Evolutionary conservation across 1,140 invertebrate genomes (phyloP), one percentile per base, ranked within the genome.

Genomic region (Armadillidium nasatum): DNA sequence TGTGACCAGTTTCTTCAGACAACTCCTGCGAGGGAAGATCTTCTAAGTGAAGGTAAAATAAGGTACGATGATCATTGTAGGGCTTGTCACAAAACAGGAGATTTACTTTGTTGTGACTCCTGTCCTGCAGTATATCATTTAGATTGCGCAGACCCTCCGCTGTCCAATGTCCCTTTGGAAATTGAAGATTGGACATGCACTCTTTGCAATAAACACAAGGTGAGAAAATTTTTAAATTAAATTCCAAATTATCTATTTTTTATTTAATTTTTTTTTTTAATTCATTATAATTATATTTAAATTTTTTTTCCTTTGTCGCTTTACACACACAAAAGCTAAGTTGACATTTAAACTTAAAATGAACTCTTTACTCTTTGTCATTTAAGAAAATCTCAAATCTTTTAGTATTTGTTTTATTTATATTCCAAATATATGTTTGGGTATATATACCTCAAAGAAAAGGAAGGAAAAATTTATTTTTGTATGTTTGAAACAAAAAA

Each of bases 71-170:
- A 97, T 84, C 94, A 97, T 84, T 98, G 95, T 84, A 88, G 96
- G 83, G 90, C 93, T 67, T 99, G 97, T 85, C 95, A 98, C 85
- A 91, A 95, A 81, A 86, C 97, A 46, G 96, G 96, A 15, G 95
- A 98, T 86, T 87, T 99, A 46, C 85, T 99, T 0, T 98, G 96
- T 84, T 99, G 96, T 87, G 96, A 98, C 85, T 95, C 93, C 9
- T 98, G 96, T 85, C 93, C 96, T 70, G 96, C 96, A 45, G 95
- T 98, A 21, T 98, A 94, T 85, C 96, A 99, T 86, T 87, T 98
- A 82, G 92, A 94, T 82, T 99, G 96, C 87, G 92, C 97, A 33
- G 94, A 97, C 83, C 96, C 96, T 60, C 94, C 96, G 10, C 86
- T 98, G 83, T 89, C 91, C 43, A 91, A 97, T 87, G 93, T 97